Evolutionary conservation across 2,888 invertebrate genomes (phyloP).

Genomic region (Empis stercorea): DNA sequence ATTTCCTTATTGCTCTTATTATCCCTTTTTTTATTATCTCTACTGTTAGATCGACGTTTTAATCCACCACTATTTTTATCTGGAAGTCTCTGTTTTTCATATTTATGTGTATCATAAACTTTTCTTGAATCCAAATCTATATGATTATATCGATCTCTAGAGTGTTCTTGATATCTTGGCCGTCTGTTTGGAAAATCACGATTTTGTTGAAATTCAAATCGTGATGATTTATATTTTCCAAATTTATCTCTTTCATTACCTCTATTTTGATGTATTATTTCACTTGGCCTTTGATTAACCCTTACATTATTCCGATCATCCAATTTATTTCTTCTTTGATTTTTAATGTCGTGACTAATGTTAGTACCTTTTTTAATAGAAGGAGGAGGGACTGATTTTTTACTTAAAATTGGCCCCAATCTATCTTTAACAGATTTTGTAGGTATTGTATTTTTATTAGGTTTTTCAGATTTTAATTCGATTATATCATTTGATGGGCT

Average conservation of each 20-base stretch:
- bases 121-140: too few relatives aligned
- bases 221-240: background rate
- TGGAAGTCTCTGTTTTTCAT: background rate
- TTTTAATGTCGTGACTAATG: background rate
- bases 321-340: background rate
- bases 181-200: background rate
- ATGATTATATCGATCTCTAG: too few relatives aligned
- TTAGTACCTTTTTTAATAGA: background rate
- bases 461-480: conserved; percentile 37
- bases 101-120: too few relatives aligned
- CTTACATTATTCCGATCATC: background rate
- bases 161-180: background rate
- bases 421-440: conserved; percentile 59
- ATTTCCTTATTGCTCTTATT: too few relatives aligned
- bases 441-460: conserved; percentile 16
- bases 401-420: conserved; percentile 43
- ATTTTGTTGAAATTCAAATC: background rate
- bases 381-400: background rate
- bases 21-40: too few relatives aligned
- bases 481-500: conserved; percentile 35
- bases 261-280: background rate
- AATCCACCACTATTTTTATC: background rate
- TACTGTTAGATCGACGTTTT: too few relatives aligned
- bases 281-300: too few relatives aligned
- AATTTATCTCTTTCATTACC: background rate